These are phyloP conservation scores for Callionymus lyra DNA, from an alignment of 2,113 vertebrate genomes.

Conservation along the genomic window DNA sequence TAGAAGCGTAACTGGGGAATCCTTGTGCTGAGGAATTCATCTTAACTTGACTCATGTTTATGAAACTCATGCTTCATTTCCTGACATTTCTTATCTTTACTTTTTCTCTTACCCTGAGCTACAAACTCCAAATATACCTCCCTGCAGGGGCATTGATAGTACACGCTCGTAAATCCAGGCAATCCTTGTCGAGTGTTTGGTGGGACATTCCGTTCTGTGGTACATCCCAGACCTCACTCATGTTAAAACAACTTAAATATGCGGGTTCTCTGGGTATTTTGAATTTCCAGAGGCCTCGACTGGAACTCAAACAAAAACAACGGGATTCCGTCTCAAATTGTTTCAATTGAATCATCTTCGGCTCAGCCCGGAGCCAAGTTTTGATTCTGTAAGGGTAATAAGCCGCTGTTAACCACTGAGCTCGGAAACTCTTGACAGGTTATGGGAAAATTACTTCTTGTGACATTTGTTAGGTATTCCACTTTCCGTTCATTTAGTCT, in stretches of 20 bases:
- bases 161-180: slow-evolving; percentile 25
- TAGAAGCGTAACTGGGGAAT: slow-evolving; percentile 34
- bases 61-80: slow-evolving; percentile 7
- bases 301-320: slow-evolving; percentile 45
- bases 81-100: slow-evolving; percentile 1
- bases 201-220: slow-evolving; percentile 38
- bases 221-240: slow-evolving; percentile 34
- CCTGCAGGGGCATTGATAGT: slow-evolving; percentile 19
- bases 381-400: slow-evolving; percentile 30
- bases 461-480: slow-evolving; percentile 35
- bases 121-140: slow-evolving; percentile 8
- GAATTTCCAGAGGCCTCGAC: slow-evolving; percentile 31
- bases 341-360: slow-evolving; percentile 35
- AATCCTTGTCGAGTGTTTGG: slow-evolving; percentile 19
- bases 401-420: slow-evolving; percentile 20
- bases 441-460: slow-evolving; percentile 32
- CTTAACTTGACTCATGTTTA: slow-evolving; percentile 21
- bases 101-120: slow-evolving; percentile 1
- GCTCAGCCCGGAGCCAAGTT: slow-evolving; percentile 24
- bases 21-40: slow-evolving; percentile 26
- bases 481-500: slow-evolving; percentile 32
- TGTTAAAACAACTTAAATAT: slow-evolving; percentile 38
- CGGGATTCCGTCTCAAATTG: slow-evolving; percentile 31
- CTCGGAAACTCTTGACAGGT: slow-evolving; percentile 30
- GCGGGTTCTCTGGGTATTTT: slow-evolving; percentile 37